Percentiles rank a stretch among this genome's conserved stretches.
phyloP scores from a whole-genome alignment of 2,113 vertebrate genomes.

The Thymallus thymallus region DNA sequence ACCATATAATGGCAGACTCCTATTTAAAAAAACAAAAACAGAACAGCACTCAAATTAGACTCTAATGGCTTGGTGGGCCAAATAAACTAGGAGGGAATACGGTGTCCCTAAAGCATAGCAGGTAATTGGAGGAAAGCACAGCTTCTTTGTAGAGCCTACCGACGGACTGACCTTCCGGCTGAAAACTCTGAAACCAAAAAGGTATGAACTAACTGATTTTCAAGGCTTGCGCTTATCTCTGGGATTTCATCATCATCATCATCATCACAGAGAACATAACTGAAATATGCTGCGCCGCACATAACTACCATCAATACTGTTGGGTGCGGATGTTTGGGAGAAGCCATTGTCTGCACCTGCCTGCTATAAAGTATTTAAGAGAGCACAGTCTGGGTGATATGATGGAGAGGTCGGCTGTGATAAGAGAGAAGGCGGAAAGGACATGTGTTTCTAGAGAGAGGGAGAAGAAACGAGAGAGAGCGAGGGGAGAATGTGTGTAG shows the following conservation, averaged over 20 bases:
- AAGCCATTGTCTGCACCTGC: not conserved
- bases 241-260: not conserved
- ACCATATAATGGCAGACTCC: not conserved
- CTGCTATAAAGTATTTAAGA: too few relatives aligned
- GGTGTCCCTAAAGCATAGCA: not conserved
- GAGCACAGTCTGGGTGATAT: not conserved
- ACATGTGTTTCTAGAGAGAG: too few relatives aligned
- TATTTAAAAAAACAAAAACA: too few relatives aligned
- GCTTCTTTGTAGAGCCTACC: not conserved
- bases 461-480: too few relatives aligned
- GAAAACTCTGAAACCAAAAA: not conserved
- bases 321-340: too few relatives aligned
- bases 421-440: not conserved
- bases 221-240: not conserved
- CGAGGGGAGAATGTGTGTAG: too few relatives aligned
- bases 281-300: not conserved
- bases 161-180: not conserved
- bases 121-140: slow-evolving; percentile 7
- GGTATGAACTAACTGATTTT: not conserved
- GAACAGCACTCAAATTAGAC: not conserved
- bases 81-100: not conserved
- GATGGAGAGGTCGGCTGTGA: not conserved
- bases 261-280: not conserved
- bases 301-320: not conserved
- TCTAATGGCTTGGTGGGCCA: not conserved